Base-by-base conservation (phyloP, 2,797 vertebrate genomes). In the Poecilia picta region DNA sequence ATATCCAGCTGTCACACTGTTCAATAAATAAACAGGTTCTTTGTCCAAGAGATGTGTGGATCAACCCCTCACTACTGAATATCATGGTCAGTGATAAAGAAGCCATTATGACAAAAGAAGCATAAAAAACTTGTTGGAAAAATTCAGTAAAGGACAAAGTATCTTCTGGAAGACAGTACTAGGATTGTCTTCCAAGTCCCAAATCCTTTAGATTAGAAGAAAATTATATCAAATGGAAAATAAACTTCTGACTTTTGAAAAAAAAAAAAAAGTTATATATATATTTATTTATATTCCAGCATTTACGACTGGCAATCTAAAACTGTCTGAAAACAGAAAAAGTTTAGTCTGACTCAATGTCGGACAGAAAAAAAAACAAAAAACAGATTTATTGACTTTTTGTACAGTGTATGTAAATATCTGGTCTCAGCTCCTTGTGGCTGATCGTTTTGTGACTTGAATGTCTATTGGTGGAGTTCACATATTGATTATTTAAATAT, bases 401-500 rank as follows among this genome's bases (percentile, higher is more conserved):
- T 66, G 20, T 23, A 23, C 18, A 23, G 64, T 25, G 8, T 41
- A 41, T 23, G 68, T 28, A 45, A 71, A 71, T 16, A 45, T 45
- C 41, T 45, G 43, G 68, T 46, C 25, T 39, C 41, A 8, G 66
- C 41, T 43, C 39, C 10, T 68, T 25, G 8, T 20, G 6, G 18
- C 36, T 25, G 68, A 45, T 45, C 41, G 11, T 46, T 71, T 45
- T 18, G 45, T 46, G 43, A 46, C 41, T 46, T 16, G 41, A 71
- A 71, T 45, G 41, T 71, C 25, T 45, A 71, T 71, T 71, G 41
- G 41, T 46, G 68, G 43, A 64, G 8, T 64, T 51, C 23, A 18
- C 10, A 15, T 12, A 71, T 71, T 70, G 73, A 47, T 39, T 75
- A 47, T 59, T 31, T 71, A 59, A 41, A 80, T 71, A 36, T 62